Conservation (phyloP, 2,888 invertebrate genomes). For the Parnassius smintheus region DNA sequence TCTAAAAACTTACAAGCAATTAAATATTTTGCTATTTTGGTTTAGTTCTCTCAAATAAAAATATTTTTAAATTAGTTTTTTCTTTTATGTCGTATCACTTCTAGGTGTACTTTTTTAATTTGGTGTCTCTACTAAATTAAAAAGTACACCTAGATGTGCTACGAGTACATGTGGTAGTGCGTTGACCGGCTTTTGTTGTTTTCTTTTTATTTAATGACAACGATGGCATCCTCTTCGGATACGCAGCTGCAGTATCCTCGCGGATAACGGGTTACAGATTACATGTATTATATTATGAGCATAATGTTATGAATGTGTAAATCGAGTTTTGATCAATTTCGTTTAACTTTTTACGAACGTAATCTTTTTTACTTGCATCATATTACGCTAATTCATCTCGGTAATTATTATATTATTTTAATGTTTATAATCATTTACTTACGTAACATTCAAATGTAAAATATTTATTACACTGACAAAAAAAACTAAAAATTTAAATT, state of each 20-base stretch:
- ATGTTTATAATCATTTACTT: too few relatives aligned
- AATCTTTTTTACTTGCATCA: neutral
- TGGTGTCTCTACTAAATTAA: neutral
- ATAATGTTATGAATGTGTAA: constrained; percentile 1
- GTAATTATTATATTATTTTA: neutral
- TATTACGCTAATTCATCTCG: neutral
- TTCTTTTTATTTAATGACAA: constrained; percentile 13
- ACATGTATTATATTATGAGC: neutral
- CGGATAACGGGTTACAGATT: constrained; percentile 26
- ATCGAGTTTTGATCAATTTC: constrained; percentile 9
- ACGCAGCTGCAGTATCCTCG: constrained; percentile 22
- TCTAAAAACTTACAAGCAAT: too few relatives aligned
- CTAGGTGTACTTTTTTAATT: too few relatives aligned
- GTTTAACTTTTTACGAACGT: neutral
- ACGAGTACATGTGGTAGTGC: constrained; percentile 18
- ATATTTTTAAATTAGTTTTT: too few relatives aligned
- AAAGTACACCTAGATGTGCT: neutral
- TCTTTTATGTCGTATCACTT: too few relatives aligned
- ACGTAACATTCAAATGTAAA: too few relatives aligned
- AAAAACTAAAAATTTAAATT: too few relatives aligned
- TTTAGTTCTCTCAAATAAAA: too few relatives aligned
- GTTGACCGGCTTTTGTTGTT: constrained; percentile 14
- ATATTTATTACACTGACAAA: too few relatives aligned
- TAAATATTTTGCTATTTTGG: too few relatives aligned
- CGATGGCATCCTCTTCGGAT: constrained; percentile 20